These are phyloP conservation scores for Phocoena phocoena DNA, from an alignment of 2,113 vertebrate genomes.

Conservation along the genomic window DNA sequence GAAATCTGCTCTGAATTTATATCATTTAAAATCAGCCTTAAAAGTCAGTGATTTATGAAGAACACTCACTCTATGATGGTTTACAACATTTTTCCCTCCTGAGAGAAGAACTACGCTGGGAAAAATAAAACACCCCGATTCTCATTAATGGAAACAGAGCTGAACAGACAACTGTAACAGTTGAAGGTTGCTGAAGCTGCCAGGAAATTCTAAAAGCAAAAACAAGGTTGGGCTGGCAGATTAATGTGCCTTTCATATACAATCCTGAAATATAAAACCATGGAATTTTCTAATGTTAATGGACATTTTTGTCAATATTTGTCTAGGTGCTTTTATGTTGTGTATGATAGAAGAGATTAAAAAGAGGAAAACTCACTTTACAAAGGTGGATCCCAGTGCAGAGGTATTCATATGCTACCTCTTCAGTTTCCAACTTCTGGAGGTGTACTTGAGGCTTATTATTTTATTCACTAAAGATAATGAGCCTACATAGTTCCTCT, in stretches of 20 bases:
- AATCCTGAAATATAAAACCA: conserved; percentile 54
- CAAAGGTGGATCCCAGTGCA: not conserved
- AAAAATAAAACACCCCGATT: conserved; percentile 72
- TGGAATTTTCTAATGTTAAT: conserved; percentile 49
- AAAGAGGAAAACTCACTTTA: not conserved
- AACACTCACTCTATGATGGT: conserved; percentile 52
- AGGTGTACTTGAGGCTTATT: not conserved
- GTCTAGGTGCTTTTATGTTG: conserved; percentile 28
- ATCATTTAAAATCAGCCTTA: conserved; percentile 56
- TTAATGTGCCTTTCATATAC: conserved; percentile 35
- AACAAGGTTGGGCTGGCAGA: conserved; percentile 51
- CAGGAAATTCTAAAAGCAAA: conserved; percentile 74
- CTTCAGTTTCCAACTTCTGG: not conserved
- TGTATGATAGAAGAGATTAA: conserved; percentile 49
- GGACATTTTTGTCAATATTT: conserved; percentile 64
- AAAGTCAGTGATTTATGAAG: conserved; percentile 66
- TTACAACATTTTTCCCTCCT: conserved; percentile 75
- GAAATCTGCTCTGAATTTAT: conserved; percentile 69
- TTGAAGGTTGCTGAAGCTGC: conserved; percentile 47
- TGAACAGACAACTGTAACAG: conserved; percentile 23
- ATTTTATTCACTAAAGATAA: not conserved
- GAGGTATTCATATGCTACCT: not conserved
- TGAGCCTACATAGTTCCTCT: not conserved
- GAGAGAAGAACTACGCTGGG: conserved; percentile 28
- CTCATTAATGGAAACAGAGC: conserved; percentile 73